phyloP scores from a whole-genome alignment of 2,797 vertebrate genomes.

The Tympanoctomys barrerae region DNA sequence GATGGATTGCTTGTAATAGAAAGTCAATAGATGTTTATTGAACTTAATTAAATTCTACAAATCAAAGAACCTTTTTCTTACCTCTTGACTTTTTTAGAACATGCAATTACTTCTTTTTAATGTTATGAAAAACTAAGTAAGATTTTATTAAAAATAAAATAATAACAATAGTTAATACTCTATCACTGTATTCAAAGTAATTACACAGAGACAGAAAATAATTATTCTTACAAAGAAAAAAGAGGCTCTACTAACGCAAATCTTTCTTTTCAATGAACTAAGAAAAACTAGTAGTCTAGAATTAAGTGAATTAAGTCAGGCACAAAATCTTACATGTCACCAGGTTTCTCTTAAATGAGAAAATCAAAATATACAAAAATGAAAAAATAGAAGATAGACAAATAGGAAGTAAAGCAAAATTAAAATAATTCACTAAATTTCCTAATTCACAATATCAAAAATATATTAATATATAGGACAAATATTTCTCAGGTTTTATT shows the following conservation, averaged over 20 bases:
- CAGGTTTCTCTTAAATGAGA: background rate
- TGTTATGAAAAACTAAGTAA: background rate
- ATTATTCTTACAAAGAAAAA: background rate
- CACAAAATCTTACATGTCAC: background rate
- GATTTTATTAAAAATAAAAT: background rate
- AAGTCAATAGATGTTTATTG: background rate
- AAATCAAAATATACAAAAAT: background rate
- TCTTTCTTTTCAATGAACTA: background rate
- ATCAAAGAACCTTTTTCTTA: background rate
- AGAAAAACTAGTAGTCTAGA: background rate
- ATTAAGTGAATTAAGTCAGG: background rate
- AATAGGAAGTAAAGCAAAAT: background rate
- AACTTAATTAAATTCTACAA: slow-evolving; percentile 36
- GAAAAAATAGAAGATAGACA: background rate
- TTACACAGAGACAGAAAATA: background rate
- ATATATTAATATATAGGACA: background rate
- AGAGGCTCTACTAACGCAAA: background rate
- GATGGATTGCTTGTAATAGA: background rate
- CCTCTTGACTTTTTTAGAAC: slow-evolving; percentile 14
- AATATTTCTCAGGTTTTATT: slow-evolving; percentile 35
- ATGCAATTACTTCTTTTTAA: background rate
- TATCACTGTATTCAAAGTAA: background rate
- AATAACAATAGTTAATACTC: background rate
- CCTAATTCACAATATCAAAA: background rate
- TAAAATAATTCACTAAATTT: background rate